phyloP scores from a whole-genome alignment of 2,888 invertebrate species.

The Omphaloscelis lunosa region DNA sequence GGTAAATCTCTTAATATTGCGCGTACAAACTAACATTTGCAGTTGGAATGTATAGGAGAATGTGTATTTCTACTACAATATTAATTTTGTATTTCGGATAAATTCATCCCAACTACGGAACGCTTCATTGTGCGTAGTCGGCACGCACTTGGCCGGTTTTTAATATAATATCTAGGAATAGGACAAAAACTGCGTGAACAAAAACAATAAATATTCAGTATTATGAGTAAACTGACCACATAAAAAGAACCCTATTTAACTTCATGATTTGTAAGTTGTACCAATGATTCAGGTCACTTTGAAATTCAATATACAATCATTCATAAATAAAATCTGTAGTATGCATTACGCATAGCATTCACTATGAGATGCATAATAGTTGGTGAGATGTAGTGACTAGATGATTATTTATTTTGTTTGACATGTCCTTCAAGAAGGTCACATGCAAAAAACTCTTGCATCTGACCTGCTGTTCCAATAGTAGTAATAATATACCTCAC shows the following conservation, averaged over 20 bases:
- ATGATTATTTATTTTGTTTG: constrained; percentile 1
- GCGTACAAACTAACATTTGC: no score
- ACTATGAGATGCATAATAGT: background rate
- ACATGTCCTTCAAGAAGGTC: constrained; percentile 32
- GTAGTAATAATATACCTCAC: background rate
- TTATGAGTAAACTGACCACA: background rate
- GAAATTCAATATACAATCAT: background rate
- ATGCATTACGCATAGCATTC: background rate
- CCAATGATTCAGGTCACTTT: background rate
- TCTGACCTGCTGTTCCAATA: background rate
- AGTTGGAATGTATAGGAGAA: no score
- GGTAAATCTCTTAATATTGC: no score
- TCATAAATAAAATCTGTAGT: background rate
- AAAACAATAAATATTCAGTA: background rate
- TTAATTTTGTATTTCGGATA: no score
- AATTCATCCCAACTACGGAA: no score
- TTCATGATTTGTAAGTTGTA: background rate
- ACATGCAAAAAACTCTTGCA: background rate
- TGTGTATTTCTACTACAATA: no score
- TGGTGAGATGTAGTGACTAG: background rate
- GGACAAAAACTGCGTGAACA: no score
- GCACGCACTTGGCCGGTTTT: no score
- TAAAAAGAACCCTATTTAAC: background rate
- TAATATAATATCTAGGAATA: background rate
- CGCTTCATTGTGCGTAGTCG: no score